phyloP scores from a whole-genome alignment of 1,140 invertebrate genomes.

The Oryctes rhinoceros region DNA sequence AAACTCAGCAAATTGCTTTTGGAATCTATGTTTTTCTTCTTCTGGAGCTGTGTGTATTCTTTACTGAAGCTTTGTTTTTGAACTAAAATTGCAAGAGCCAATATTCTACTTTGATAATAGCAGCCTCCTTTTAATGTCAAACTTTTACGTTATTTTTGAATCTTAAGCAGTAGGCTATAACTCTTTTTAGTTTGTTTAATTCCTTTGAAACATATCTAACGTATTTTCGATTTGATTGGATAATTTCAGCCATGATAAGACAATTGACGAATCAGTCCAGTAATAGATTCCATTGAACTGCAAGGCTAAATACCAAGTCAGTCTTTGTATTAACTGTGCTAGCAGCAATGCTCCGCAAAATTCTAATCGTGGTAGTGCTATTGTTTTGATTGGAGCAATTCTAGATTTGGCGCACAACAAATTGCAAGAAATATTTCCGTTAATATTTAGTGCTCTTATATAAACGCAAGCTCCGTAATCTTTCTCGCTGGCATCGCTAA shows the following conservation, averaged over 20 bases:
- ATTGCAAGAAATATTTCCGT: background rate
- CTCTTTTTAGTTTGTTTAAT: background rate
- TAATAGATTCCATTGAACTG: no score
- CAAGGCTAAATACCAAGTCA: no score
- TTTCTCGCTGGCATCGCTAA: constrained; percentile 17
- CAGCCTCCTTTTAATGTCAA: background rate
- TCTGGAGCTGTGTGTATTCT: background rate
- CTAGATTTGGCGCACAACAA: constrained; percentile 24
- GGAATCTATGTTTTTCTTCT: background rate
- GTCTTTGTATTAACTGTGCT: background rate
- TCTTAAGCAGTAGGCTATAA: background rate
- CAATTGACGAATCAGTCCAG: constrained; percentile 50
- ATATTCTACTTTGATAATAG: background rate
- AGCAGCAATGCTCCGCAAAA: background rate
- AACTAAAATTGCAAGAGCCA: background rate
- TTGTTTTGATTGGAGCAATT: background rate
- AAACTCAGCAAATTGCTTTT: no score
- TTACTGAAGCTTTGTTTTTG: background rate
- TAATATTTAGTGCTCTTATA: background rate
- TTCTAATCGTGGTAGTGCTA: constrained; percentile 28
- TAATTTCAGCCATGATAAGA: constrained; percentile 44
- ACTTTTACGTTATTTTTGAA: background rate
- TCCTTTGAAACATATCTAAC: background rate
- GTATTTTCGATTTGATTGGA: constrained; percentile 1
- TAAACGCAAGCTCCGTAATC: constrained; percentile 28